Percentiles rank a stretch among this genome's conserved stretches.
Conservation (phyloP, 2,113 vertebrate genomes). For the Periophthalmodon schlosseri region DNA sequence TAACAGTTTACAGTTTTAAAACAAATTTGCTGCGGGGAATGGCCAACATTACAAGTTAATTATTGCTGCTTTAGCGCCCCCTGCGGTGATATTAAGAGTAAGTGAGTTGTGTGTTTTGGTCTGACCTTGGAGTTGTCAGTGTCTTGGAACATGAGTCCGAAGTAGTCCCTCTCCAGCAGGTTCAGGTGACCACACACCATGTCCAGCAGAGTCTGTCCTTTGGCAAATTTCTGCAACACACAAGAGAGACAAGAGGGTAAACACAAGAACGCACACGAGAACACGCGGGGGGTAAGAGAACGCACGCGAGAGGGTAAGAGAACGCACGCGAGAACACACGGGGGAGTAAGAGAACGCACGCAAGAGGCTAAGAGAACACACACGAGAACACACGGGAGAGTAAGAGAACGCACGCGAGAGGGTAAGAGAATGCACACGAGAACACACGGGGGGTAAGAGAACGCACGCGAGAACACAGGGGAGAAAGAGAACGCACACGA, state of each 20-base stretch:
- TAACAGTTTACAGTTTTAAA: not conserved
- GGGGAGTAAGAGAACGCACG: conserved; percentile 6
- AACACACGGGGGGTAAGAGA: too few species aligned
- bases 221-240: conserved; percentile 74
- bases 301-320: conserved; percentile 5
- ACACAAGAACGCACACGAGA: conserved; percentile 10
- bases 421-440: too few species aligned
- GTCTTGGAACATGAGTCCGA: conserved; percentile 77
- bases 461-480: not conserved
- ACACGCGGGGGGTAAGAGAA: conserved; percentile 12
- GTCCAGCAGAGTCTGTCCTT: conserved; percentile 78
- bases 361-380: not conserved
- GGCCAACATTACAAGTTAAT: not conserved
- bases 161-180: conserved; percentile 82
- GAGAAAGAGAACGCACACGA: too few species aligned
- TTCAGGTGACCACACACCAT: conserved; percentile 83
- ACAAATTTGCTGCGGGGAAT: not conserved
- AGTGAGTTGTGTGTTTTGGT: not conserved
- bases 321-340: not conserved
- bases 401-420: too few species aligned
- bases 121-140: conserved; percentile 77
- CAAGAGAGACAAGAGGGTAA: conserved; percentile 22
- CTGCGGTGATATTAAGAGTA: too few species aligned
- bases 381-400: too few species aligned
- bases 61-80: not conserved